Conservation (phyloP, 2,113 vertebrate species). For the Phyllopteryx taeniolatus region DNA sequence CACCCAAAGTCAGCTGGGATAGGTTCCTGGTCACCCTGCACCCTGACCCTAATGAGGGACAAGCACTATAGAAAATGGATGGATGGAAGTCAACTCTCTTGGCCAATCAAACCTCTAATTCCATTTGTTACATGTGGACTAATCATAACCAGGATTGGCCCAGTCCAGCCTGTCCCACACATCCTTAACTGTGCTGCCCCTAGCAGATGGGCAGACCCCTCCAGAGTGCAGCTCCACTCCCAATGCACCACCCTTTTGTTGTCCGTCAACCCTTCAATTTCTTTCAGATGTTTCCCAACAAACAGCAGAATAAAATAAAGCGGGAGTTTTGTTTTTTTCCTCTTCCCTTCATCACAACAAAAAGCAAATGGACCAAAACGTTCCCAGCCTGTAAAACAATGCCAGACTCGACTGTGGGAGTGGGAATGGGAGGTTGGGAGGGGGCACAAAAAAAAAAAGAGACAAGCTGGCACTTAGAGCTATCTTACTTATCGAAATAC, state of each 20-base stretch:
- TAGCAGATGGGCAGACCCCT: constrained; percentile 61
- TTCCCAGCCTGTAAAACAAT: constrained; percentile 75
- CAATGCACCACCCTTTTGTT: constrained; percentile 70
- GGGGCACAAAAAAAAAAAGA: constrained; percentile 39
- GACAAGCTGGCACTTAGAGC: constrained; percentile 63
- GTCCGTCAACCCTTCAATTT: constrained; percentile 71
- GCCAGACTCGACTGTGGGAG: constrained; percentile 55
- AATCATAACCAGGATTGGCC: constrained; percentile 35
- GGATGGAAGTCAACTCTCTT: neutral
- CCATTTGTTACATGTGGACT: constrained; percentile 41
- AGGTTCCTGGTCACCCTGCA: neutral
- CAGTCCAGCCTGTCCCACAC: constrained; percentile 33
- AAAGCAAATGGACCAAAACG: constrained; percentile 73
- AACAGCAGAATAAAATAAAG: constrained; percentile 75
- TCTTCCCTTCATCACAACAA: constrained; percentile 43
- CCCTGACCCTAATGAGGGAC: neutral
- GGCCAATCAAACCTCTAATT: constrained; percentile 23
- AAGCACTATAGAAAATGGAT: neutral
- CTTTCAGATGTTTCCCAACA: constrained; percentile 80
- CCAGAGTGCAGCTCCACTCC: constrained; percentile 59
- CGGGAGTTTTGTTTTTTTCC: constrained; percentile 50
- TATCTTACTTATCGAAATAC: constrained; percentile 76
- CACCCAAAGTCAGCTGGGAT: neutral
- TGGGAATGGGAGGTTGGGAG: constrained; percentile 49
- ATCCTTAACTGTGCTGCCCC: constrained; percentile 43